phyloP scores from a whole-genome alignment of 2,888 invertebrate genomes.

The Folsomia candida region DNA sequence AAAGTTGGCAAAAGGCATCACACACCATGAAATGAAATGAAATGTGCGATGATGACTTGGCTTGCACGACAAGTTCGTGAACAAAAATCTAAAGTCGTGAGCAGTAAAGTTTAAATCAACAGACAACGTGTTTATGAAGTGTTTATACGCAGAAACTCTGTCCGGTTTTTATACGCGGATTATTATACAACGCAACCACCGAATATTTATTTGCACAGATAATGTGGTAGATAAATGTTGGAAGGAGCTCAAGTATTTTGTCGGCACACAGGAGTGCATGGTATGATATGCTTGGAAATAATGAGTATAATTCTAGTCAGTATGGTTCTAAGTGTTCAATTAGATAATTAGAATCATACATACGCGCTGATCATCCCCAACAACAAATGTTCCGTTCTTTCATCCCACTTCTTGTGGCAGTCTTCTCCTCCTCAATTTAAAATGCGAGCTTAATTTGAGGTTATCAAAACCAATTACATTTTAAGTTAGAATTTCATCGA shows the following conservation, averaged over 20 bases:
- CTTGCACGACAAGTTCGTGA: conserved; percentile 10
- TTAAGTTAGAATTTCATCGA: background rate
- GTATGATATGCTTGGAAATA: background rate
- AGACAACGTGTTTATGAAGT: conserved; percentile 3
- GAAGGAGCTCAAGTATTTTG: background rate
- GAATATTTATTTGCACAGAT: background rate
- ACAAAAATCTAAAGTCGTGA: conserved; percentile 10
- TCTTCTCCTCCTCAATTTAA: no score
- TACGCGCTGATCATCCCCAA: no score
- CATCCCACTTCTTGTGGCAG: no score
- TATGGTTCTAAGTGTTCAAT: no score
- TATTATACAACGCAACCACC: no score
- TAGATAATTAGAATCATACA: no score
- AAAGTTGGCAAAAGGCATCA: no score
- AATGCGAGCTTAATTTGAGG: background rate
- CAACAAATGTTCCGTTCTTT: no score
- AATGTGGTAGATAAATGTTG: background rate
- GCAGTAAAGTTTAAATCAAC: conserved; percentile 3
- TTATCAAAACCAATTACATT: background rate
- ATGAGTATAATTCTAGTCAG: no score
- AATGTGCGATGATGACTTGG: no score
- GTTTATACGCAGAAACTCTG: background rate
- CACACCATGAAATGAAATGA: no score
- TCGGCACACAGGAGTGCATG: background rate
- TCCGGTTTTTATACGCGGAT: no score